Conservation (phyloP, 2,888 invertebrate genomes). For the Coecobrya sp. region DNA sequence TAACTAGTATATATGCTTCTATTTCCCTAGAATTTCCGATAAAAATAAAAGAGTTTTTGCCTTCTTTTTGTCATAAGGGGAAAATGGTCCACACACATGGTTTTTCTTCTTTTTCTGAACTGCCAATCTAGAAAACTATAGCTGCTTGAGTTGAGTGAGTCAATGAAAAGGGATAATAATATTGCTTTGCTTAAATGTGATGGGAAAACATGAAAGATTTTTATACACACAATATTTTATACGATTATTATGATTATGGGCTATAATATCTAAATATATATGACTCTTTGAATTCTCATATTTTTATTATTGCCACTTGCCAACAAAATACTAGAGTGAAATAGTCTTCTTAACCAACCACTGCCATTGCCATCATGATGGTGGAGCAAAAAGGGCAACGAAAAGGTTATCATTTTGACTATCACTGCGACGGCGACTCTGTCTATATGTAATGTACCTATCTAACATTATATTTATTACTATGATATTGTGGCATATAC, state of each 20-base stretch:
- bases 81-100: conserved; percentile 51
- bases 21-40: not conserved
- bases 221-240: conserved; percentile 12
- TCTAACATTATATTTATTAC: not conserved
- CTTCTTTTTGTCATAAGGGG: not conserved
- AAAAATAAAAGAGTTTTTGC: conserved; percentile 37
- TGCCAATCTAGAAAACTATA: conserved; percentile 60
- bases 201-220: conserved; percentile 36
- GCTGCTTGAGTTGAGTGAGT: conserved; percentile 48
- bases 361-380: not conserved
- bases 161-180: conserved; percentile 33
- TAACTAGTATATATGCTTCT: not conserved
- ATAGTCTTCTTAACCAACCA: not conserved
- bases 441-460: not conserved
- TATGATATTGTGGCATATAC: not conserved
- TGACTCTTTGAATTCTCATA: conserved; percentile 67
- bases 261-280: conserved; percentile 78
- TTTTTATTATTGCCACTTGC: conserved; percentile 72
- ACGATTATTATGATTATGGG: conserved; percentile 75
- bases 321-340: conserved; percentile 67
- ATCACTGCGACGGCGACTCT: not conserved
- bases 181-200: conserved; percentile 17
- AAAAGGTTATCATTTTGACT: conserved; percentile 75
- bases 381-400: conserved; percentile 31
- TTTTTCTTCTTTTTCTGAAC: conserved; percentile 41